phyloP scores from a whole-genome alignment of 2,113 vertebrate genomes.

The Aspidoscelis tigris region DNA sequence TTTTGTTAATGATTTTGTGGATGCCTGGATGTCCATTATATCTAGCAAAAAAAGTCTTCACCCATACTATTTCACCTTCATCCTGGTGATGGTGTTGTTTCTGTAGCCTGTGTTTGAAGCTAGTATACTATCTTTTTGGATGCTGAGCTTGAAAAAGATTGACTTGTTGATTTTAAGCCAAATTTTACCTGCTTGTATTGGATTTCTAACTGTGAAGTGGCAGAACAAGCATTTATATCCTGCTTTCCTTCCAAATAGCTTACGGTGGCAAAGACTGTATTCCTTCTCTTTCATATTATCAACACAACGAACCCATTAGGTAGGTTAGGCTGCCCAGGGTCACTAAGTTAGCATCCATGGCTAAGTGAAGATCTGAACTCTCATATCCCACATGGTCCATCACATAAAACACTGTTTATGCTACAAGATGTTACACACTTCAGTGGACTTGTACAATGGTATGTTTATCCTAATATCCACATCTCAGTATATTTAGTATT shows the following conservation, averaged over 20 bases:
- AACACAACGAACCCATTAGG: no score
- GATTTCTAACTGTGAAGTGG: background rate
- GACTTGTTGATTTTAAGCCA: background rate
- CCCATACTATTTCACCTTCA: background rate
- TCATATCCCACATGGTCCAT: no score
- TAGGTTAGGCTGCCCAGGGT: no score
- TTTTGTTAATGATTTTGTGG: slow-evolving; percentile 14
- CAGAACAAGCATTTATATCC: background rate
- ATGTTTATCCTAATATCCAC: no score
- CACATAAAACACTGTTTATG: no score
- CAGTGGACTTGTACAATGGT: no score
- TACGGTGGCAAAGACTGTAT: no score
- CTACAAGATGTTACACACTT: no score
- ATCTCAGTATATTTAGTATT: no score
- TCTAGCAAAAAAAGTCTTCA: background rate
- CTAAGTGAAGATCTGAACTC: background rate
- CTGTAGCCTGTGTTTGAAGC: background rate
- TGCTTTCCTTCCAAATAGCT: no score
- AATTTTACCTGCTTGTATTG: background rate
- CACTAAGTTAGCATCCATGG: no score
- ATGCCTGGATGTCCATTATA: slow-evolving; percentile 4
- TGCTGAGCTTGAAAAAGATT: background rate
- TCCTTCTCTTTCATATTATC: no score
- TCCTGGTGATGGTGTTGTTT: background rate
- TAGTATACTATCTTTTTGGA: background rate